These are phyloP conservation scores for Urocynchramus pylzowi DNA, from an alignment of 2,113 vertebrate genomes.

Conservation along the genomic window DNA sequence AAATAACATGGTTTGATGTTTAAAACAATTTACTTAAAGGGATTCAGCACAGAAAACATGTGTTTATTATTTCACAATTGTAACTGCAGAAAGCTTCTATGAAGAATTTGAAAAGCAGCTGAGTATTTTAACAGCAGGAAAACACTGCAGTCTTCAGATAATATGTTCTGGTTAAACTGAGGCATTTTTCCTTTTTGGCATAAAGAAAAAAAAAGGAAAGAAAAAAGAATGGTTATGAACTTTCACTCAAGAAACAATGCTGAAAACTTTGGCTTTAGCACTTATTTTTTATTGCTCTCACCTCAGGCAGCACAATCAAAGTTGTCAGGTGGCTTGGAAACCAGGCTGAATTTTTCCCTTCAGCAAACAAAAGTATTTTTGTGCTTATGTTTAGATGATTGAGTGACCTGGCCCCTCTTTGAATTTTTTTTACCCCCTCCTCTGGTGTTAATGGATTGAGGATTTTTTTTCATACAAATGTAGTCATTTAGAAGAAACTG, in stretches of 20 bases:
- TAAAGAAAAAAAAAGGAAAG: fast-evolving
- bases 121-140: neutral
- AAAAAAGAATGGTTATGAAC: neutral
- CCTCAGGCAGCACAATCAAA: neutral
- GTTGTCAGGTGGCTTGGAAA: neutral
- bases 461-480: neutral
- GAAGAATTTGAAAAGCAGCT: neutral
- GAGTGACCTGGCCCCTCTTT: neutral
- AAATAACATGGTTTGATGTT: neutral
- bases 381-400: neutral
- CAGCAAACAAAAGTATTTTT: neutral
- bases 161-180: neutral
- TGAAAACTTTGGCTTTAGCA: neutral
- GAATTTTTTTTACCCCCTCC: neutral
- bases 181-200: neutral
- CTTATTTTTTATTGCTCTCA: neutral
- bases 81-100: neutral
- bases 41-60: neutral
- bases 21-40: neutral
- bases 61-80: neutral
- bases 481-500: neutral
- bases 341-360: neutral
- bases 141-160: neutral
- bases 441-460: neutral
- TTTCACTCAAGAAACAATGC: neutral